These are phyloP conservation scores for Odobenus rosmarus DNA, from an alignment of 2,113 vertebrate genomes.

Conservation along the genomic window DNA sequence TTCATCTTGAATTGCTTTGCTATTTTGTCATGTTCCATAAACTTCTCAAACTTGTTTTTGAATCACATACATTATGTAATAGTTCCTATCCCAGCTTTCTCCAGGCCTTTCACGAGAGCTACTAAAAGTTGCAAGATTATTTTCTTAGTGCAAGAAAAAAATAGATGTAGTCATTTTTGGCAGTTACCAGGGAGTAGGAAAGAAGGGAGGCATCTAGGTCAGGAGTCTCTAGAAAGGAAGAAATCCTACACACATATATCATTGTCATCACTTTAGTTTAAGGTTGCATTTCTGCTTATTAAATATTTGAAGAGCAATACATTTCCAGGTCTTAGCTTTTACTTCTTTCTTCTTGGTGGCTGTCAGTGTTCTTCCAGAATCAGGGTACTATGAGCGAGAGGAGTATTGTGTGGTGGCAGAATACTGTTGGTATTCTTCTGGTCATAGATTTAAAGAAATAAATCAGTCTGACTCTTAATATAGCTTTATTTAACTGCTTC, in stretches of 20 bases:
- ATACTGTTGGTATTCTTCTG: background rate
- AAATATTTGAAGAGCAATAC: background rate
- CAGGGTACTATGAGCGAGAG: background rate
- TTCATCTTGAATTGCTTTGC: constrained; percentile 42
- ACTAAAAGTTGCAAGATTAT: constrained; percentile 40
- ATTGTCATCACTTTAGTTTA: background rate
- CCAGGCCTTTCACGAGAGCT: constrained; percentile 30
- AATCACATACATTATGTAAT: constrained; percentile 47
- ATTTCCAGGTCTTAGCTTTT: background rate
- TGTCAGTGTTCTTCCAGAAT: background rate
- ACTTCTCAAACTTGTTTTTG: constrained; percentile 67
- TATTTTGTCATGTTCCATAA: constrained; percentile 56
- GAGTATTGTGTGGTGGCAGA: background rate
- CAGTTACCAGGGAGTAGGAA: background rate
- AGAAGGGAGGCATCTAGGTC: background rate
- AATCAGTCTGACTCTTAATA: background rate
- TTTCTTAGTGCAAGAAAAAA: constrained; percentile 52
- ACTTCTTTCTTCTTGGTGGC: background rate
- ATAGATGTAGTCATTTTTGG: constrained; percentile 4
- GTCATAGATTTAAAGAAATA: background rate
- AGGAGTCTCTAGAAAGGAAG: background rate
- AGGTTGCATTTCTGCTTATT: background rate
- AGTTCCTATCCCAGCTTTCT: constrained; percentile 38
- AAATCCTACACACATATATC: background rate
- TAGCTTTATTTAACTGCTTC: background rate